Percentiles rank a stretch among this genome's conserved stretches.
Conservation (phyloP, 2,888 invertebrate species). For the Seladonia tumulorum region DNA sequence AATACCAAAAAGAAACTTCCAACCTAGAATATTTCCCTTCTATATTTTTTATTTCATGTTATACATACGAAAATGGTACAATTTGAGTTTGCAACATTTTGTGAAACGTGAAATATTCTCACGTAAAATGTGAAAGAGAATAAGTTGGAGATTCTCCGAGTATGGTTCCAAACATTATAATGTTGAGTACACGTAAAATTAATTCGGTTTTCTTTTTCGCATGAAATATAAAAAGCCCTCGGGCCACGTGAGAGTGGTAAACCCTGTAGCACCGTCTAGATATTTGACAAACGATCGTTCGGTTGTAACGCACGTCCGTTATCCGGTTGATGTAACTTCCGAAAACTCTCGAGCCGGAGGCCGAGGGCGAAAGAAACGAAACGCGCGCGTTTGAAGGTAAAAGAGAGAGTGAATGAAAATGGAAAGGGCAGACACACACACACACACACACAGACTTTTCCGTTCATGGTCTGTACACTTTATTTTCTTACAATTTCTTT, state of each 20-base stretch:
- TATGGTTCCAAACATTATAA: too few relatives aligned
- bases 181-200: too few relatives aligned
- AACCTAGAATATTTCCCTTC: too few relatives aligned
- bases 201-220: too few relatives aligned
- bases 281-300: conserved; percentile 2
- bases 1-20: too few relatives aligned
- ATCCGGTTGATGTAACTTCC: background rate
- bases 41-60: too few relatives aligned
- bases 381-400: conserved; percentile 13
- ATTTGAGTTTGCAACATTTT: too few relatives aligned
- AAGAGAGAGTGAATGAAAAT: conserved; percentile 60
- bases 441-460: conserved; percentile 18
- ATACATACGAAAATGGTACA: too few relatives aligned
- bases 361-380: conserved; percentile 17
- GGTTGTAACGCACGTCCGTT: background rate
- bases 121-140: too few relatives aligned
- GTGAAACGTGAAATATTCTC: too few relatives aligned
- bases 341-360: background rate
- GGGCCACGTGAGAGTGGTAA: background rate
- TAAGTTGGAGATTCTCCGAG: too few relatives aligned
- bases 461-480: conserved; percentile 43
- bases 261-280: background rate
- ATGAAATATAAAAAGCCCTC: background rate
- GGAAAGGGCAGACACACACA: conserved; percentile 29
- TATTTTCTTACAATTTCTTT: conserved; percentile 56